Base-by-base conservation (phyloP, 1,140 invertebrate genomes). In the Drosophila willistoni region DNA sequence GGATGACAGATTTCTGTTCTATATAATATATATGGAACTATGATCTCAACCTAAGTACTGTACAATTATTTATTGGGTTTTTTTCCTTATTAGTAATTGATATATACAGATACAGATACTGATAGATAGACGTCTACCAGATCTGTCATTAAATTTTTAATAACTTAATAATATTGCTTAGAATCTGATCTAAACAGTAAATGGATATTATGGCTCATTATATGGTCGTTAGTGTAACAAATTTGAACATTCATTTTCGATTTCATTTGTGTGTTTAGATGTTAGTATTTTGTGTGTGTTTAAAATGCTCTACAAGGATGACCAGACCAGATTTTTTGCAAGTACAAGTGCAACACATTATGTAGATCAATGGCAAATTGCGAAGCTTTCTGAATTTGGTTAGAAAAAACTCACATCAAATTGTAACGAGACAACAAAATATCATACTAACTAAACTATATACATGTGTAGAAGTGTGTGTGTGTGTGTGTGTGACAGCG, bases 291-390 rank as follows among this genome's bases (percentile, higher is more conserved):
- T 62, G 34, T 41, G 42, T 44, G 22, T 63, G 36, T 59, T 25
- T 78, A 78, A 78, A 54, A 51, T 51, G 44, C 17, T 51, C 39
- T 79, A 85, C 84, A 87, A 87, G 84, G 84, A 87, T 86, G 83
- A 86, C 83, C 66, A 75, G 76, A 87, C 44, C 17, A 51, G 44
- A 51, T 51, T 86, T 79, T 70, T 65, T 79, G 55, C 79, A 82
- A 68, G 65, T 82, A 72, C 81, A 84, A 83, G 80, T 83, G 76
- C 81, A 83, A 65, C 55, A 44, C 25, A 62, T 56, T 62, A 87
- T 87, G 84, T 87, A 87, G 84, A 87, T 87, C 84, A 87, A 87
- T 87, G 84, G 85, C 84, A 87, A 87, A 89, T 64, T 62, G 75
- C 70, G 61, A 63, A 63, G 56, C 59, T 65, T 62, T 60, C 81